phyloP scores from a whole-genome alignment of 2,888 invertebrate genomes.

The Ptilodon capucinus region DNA sequence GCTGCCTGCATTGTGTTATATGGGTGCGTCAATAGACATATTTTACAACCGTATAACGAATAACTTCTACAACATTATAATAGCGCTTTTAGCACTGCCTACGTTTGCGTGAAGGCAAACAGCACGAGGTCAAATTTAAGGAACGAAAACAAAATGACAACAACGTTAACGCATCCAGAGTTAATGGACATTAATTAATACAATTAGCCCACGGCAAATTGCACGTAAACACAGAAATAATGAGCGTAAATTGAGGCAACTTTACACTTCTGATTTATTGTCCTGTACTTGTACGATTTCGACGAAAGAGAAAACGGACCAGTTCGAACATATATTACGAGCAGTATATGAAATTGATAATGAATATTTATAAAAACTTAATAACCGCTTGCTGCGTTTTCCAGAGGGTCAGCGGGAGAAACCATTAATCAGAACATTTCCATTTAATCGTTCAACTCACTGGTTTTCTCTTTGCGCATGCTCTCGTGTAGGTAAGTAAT shows the following conservation, averaged over 20 bases:
- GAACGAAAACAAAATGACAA: constrained; percentile 56
- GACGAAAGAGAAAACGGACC: constrained; percentile 81
- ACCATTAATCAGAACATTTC: constrained; percentile 76
- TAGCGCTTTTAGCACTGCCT: constrained; percentile 16
- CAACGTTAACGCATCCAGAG: constrained; percentile 66
- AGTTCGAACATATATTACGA: constrained; percentile 73
- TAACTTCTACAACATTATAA: background rate
- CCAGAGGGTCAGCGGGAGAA: constrained; percentile 65
- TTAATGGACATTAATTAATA: constrained; percentile 80
- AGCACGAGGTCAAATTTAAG: constrained; percentile 49
- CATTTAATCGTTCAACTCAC: constrained; percentile 66
- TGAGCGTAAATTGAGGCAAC: constrained; percentile 80
- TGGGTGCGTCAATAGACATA: background rate
- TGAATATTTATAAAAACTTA: constrained; percentile 80
- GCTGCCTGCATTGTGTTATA: background rate
- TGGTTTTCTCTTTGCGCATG: constrained; percentile 47
- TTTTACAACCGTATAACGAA: background rate
- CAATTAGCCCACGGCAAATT: constrained; percentile 80
- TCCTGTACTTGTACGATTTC: constrained; percentile 77
- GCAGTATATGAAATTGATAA: constrained; percentile 77
- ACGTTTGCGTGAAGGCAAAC: constrained; percentile 30
- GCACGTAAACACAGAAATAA: constrained; percentile 77
- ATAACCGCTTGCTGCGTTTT: constrained; percentile 67
- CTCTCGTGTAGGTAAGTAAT: constrained; percentile 36
- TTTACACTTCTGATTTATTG: constrained; percentile 83